Percentiles rank a stretch among this genome's conserved stretches.
Evolutionary conservation across 2,888 invertebrate species (phyloP).

Genomic region (Caenorhabditis becei): DNA sequence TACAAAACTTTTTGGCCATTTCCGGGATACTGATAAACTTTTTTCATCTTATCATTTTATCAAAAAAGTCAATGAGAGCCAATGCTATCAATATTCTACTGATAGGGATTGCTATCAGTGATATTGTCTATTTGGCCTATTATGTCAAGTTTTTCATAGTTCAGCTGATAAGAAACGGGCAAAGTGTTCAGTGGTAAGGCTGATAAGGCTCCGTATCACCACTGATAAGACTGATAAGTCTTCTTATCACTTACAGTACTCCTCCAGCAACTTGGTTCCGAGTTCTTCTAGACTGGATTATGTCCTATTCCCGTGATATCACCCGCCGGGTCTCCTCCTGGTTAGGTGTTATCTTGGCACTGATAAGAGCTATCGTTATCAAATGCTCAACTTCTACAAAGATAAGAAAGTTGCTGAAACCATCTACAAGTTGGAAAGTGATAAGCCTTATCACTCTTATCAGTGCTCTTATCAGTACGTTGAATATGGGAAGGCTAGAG

Average conservation of each 20-base stretch:
- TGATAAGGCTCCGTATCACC: background rate
- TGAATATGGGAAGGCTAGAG: no score
- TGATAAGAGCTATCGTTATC: background rate
- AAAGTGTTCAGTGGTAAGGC: background rate
- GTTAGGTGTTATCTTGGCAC: background rate
- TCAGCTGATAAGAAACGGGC: background rate
- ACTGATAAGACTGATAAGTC: background rate
- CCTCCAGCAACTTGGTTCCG: background rate
- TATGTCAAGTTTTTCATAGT: background rate
- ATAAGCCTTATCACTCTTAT: background rate
- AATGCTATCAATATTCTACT: slow-evolving; percentile 25
- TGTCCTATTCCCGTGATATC: background rate
- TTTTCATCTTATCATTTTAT: slow-evolving; percentile 25
- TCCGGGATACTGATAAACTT: slow-evolving; percentile 9
- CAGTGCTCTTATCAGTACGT: no score
- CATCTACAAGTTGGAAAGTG: background rate
- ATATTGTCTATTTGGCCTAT: slow-evolving; percentile 2
- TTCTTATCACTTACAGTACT: background rate
- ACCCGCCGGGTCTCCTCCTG: slow-evolving; percentile 3
- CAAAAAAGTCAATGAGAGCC: slow-evolving; percentile 24
- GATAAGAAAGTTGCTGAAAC: background rate
- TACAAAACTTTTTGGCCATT: slow-evolving; percentile 1
- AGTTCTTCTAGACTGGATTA: background rate
- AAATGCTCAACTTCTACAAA: background rate
- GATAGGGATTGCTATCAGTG: slow-evolving; percentile 29